Percentiles rank a stretch among this genome's conserved stretches.
These are phyloP conservation scores for Mimumesa dahlbomi DNA, from an alignment of 2,888 invertebrate genomes.

Conservation along the genomic window DNA sequence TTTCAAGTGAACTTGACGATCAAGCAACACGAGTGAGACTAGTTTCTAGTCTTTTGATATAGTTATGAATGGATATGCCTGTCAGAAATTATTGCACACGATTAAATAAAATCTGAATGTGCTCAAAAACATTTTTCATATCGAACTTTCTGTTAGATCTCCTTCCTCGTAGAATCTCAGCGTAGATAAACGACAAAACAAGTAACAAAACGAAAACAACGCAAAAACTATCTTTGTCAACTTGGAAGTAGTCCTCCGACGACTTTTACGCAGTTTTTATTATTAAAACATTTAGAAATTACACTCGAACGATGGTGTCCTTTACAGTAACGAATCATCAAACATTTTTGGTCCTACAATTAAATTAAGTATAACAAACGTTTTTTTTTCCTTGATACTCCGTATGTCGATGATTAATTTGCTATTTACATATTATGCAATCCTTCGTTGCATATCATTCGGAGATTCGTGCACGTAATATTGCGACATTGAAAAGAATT, in stretches of 20 bases:
- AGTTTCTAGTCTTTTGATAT: constrained; percentile 66
- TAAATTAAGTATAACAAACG: constrained; percentile 73
- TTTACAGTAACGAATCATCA: constrained; percentile 67
- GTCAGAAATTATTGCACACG: constrained; percentile 55
- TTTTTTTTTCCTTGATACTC: constrained; percentile 48
- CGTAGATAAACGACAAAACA: not conserved
- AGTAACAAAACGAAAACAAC: not conserved
- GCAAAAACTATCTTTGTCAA: no score
- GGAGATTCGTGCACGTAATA: constrained; percentile 42
- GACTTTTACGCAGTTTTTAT: constrained; percentile 68
- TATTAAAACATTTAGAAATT: constrained; percentile 79
- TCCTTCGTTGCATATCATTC: constrained; percentile 39
- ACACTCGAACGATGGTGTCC: constrained; percentile 71
- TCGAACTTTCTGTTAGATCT: not conserved
- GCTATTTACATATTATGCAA: constrained; percentile 65
- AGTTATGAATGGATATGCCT: constrained; percentile 58
- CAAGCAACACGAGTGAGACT: constrained; percentile 32
- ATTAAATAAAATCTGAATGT: constrained; percentile 68
- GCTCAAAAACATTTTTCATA: constrained; percentile 42
- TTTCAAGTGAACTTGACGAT: constrained; percentile 26
- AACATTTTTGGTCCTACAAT: constrained; percentile 71
- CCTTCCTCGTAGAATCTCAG: no score
- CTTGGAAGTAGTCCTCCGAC: not conserved
- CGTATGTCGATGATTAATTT: constrained; percentile 57
- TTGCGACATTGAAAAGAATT: constrained; percentile 46